A percentile compares a stretch with the other conserved stretches of the same genome.
Evolutionary conservation across 2,888 invertebrate species (phyloP).

Genomic region (Scaptodrosophila latifasciaeformis): DNA sequence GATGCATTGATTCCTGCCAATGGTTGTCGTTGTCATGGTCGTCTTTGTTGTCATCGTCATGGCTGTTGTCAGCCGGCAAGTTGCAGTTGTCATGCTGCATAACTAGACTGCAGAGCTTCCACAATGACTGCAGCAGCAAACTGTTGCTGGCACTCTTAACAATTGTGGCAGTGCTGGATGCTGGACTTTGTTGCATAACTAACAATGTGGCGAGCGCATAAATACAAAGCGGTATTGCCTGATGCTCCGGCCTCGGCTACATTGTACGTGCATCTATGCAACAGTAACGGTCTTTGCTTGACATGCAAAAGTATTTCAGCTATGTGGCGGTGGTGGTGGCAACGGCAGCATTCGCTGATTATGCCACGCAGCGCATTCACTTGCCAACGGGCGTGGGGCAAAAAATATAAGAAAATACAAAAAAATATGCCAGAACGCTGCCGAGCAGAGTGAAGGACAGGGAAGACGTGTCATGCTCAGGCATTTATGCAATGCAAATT

Average conservation of each 20-base stretch:
- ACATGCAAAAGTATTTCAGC: conserved; percentile 64
- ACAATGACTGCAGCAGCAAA: not conserved
- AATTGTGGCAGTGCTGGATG: not conserved
- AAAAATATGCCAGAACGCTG: not conserved
- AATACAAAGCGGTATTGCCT: conserved; percentile 55
- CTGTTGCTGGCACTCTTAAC: not conserved
- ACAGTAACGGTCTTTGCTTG: conserved; percentile 34
- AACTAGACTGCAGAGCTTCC: conserved; percentile 58
- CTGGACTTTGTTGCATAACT: conserved; percentile 45
- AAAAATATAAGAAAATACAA: too few relatives aligned
- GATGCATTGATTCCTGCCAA: conserved; percentile 68
- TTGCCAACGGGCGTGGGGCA: too few relatives aligned
- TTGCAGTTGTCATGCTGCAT: conserved; percentile 56
- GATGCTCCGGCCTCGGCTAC: too few relatives aligned
- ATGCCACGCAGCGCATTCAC: conserved; percentile 17
- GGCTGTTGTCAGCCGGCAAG: not conserved
- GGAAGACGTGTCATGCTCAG: conserved; percentile 23
- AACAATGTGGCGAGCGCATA: conserved; percentile 65
- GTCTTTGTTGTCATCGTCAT: conserved; percentile 30
- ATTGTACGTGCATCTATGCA: not conserved
- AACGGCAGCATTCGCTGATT: conserved; percentile 30
- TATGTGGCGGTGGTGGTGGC: too few relatives aligned
- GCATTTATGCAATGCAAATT: conserved; percentile 66
- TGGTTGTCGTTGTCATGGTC: conserved; percentile 48
- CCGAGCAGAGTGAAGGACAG: not conserved